These are phyloP conservation scores for Diaphora mendica DNA, from an alignment of 2,888 invertebrate genomes.

Conservation along the genomic window DNA sequence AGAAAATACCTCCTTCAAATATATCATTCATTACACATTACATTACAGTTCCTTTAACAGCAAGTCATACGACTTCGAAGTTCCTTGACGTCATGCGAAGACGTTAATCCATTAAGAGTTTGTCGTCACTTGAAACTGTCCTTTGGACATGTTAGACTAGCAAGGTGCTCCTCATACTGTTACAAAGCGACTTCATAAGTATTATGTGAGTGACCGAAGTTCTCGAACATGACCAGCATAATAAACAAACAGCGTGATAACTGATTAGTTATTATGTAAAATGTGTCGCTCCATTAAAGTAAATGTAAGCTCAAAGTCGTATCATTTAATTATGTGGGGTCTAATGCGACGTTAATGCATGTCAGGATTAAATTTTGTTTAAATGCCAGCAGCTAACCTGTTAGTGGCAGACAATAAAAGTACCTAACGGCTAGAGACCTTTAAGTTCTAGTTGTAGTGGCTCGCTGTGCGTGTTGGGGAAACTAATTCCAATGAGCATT, in stretches of 20 bases:
- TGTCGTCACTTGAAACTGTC: constrained; percentile 8
- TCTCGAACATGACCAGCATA: constrained; percentile 5
- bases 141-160: neutral
- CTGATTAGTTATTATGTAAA: neutral
- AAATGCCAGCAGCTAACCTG: neutral
- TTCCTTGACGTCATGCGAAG: neutral
- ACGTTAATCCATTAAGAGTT: constrained; percentile 20
- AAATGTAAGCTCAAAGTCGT: neutral
- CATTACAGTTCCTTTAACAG: no score
- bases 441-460: neutral
- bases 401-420: neutral
- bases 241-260: constrained; percentile 1
- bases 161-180: constrained; percentile 5
- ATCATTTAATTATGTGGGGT: neutral
- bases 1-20: no score
- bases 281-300: neutral
- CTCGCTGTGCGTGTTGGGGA: no score
- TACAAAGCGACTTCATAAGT: constrained; percentile 17
- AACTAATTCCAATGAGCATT: no score
- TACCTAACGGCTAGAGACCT: neutral
- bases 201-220: constrained; percentile 9
- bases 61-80: no score
- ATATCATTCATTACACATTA: no score
- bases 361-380: neutral
- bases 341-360: neutral